Conservation (phyloP, 2,113 vertebrate species). For the Siphamia tubifer region DNA sequence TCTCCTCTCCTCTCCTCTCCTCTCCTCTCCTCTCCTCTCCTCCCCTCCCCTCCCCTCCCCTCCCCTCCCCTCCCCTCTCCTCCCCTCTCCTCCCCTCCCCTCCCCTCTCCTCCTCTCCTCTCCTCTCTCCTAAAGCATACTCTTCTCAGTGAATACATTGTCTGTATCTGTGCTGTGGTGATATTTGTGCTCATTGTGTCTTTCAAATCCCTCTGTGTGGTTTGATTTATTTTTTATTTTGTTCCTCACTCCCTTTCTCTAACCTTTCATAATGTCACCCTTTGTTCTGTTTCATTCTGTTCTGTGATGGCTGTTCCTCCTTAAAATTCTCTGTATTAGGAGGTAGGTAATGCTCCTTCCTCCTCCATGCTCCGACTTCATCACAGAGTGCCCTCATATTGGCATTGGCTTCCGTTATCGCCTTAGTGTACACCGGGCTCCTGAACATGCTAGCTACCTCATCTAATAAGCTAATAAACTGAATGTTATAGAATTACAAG, state of each 20-base stretch:
- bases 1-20: too few relatives aligned
- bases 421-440: background rate
- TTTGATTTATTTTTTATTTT: constrained; percentile 72
- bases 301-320: constrained; percentile 92
- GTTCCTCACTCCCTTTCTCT: constrained; percentile 83
- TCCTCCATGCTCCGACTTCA: constrained; percentile 18
- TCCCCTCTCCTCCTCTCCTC: background rate
- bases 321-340: constrained; percentile 87
- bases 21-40: background rate
- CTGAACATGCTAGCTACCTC: constrained; percentile 16
- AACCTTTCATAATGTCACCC: constrained; percentile 87
- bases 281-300: constrained; percentile 68
- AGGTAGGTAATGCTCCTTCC: constrained; percentile 86
- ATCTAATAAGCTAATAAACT: constrained; percentile 32
- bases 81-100: too few relatives aligned
- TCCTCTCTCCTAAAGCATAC: constrained; percentile 71
- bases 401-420: constrained; percentile 36
- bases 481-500: background rate
- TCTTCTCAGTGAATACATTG: constrained; percentile 75
- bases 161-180: constrained; percentile 1
- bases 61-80: too few relatives aligned
- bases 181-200: constrained; percentile 27
- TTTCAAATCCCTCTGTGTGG: constrained; percentile 21
- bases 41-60: too few relatives aligned
- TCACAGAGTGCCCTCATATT: constrained; percentile 1